Evolutionary conservation across 2,113 vertebrate genomes (phyloP).

Genomic region (Seriola rivoliana): DNA sequence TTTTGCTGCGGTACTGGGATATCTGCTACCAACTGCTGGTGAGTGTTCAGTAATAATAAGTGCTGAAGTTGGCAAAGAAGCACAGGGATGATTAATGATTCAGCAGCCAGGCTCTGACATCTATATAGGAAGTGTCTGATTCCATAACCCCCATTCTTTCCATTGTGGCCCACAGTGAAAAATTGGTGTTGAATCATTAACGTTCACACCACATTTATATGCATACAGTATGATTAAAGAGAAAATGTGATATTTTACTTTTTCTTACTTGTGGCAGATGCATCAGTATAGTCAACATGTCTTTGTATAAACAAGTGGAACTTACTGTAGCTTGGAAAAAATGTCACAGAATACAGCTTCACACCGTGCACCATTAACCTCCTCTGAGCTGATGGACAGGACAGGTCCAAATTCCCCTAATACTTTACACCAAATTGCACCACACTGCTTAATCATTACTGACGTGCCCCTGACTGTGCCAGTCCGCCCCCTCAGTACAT

Average conservation of each 20-base stretch:
- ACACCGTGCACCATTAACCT: background rate
- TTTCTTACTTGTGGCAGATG: background rate
- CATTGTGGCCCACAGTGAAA: background rate
- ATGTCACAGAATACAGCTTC: background rate
- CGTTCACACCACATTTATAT: background rate
- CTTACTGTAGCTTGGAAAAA: background rate
- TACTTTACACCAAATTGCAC: background rate
- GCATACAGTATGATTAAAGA: background rate
- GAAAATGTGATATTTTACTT: no score
- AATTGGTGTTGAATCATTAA: background rate
- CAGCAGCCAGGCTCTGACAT: background rate
- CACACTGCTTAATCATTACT: constrained; percentile 10
- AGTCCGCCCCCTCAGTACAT: no score
- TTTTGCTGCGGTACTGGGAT: background rate
- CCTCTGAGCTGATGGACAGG: constrained; percentile 19
- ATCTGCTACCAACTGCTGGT: background rate
- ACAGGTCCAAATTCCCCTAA: constrained; percentile 28
- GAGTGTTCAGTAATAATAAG: background rate
- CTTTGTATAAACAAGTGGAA: background rate
- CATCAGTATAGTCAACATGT: background rate
- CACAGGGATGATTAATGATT: background rate
- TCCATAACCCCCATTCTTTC: background rate
- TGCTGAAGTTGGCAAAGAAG: background rate
- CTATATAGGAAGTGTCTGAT: background rate
- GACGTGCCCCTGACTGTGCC: constrained; percentile 20